These are phyloP conservation scores for Meloe dianella DNA, from an alignment of 2,888 invertebrate genomes.

Conservation along the genomic window DNA sequence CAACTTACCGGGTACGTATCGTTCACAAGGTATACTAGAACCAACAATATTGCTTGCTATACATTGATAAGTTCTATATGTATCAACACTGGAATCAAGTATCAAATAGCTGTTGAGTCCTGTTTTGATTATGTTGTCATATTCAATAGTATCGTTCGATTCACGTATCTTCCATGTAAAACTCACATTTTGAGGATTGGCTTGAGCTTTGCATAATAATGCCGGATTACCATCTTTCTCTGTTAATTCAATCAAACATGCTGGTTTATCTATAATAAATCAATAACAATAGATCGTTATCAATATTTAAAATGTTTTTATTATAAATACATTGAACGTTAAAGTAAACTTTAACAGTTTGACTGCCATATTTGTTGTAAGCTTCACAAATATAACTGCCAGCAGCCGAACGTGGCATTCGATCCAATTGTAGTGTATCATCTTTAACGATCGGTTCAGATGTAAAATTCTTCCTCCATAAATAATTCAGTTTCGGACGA, in stretches of 20 bases:
- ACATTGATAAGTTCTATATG: slow-evolving; percentile 81
- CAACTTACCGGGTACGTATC: slow-evolving; percentile 70
- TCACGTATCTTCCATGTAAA: slow-evolving; percentile 87
- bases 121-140: slow-evolving; percentile 65
- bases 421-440: slow-evolving; percentile 67
- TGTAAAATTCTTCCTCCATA: slow-evolving; percentile 73
- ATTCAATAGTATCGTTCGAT: slow-evolving; percentile 77
- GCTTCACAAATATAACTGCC: slow-evolving; percentile 83
- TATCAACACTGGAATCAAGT: slow-evolving; percentile 67
- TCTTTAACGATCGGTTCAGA: slow-evolving; percentile 61
- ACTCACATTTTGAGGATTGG: slow-evolving; percentile 78
- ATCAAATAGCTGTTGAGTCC: slow-evolving; percentile 68
- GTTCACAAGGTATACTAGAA: slow-evolving; percentile 66
- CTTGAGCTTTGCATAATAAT: slow-evolving; percentile 79
- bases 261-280: slow-evolving; percentile 73
- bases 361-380: slow-evolving; percentile 78
- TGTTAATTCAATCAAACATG: slow-evolving; percentile 78
- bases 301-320: neutral
- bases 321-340: slow-evolving; percentile 82
- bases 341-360: slow-evolving; percentile 71
- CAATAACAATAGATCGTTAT: neutral
- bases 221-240: slow-evolving; percentile 77
- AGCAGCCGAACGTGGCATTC: slow-evolving; percentile 72
- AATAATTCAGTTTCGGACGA: slow-evolving; percentile 73
- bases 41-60: slow-evolving; percentile 86